A percentile compares a stretch with the other conserved stretches of the same genome.
These are phyloP conservation scores for Zaprionus gabonicus DNA, from an alignment of 1,140 invertebrate genomes.

Conservation along the genomic window DNA sequence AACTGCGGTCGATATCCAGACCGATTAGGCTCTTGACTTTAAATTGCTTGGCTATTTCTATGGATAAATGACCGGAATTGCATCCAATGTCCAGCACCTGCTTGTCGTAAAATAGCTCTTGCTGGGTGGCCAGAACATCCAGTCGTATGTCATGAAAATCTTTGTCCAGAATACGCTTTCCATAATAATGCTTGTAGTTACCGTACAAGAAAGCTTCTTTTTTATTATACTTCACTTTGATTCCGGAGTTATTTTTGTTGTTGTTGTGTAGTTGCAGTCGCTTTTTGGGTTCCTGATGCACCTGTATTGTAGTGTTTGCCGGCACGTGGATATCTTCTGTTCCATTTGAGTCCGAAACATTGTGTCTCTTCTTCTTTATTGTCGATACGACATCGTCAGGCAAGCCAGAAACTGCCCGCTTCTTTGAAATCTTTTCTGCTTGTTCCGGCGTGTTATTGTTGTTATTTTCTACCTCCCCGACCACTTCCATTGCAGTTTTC, in stretches of 20 bases:
- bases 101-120: conserved; percentile 94
- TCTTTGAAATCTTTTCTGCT: conserved; percentile 13
- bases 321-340: conserved; percentile 7
- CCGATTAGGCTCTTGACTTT: conserved; percentile 93
- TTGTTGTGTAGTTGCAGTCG: conserved; percentile 44
- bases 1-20: conserved; percentile 96
- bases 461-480: conserved; percentile 43
- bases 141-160: conserved; percentile 92
- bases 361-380: conserved; percentile 49
- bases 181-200: conserved; percentile 91
- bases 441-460: conserved; percentile 32
- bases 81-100: conserved; percentile 98
- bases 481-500: conserved; percentile 47
- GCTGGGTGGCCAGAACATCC: conserved; percentile 89
- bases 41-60: conserved; percentile 93
- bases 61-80: conserved; percentile 97
- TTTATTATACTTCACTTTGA: conserved; percentile 40
- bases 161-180: conserved; percentile 92
- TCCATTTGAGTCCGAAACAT: background rate
- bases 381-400: conserved; percentile 4
- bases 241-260: background rate
- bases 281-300: conserved; percentile 40
- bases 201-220: conserved; percentile 70
- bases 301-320: background rate
- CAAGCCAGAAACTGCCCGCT: conserved; percentile 25